Percentiles rank a stretch among this genome's conserved stretches.
These are phyloP conservation scores for Eristalis pertinax DNA, from an alignment of 2,888 invertebrate genomes.

Conservation along the genomic window DNA sequence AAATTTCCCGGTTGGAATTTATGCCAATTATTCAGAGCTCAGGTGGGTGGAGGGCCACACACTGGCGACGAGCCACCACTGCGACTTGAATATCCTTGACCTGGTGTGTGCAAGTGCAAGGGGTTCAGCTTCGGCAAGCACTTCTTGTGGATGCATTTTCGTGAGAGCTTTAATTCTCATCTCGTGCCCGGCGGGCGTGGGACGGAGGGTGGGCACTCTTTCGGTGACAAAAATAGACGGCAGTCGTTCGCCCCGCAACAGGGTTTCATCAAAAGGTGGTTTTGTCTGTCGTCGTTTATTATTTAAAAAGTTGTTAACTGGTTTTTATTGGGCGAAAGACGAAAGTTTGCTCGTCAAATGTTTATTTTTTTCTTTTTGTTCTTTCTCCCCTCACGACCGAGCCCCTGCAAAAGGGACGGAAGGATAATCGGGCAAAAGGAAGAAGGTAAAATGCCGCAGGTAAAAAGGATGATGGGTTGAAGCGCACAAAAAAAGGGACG, in stretches of 20 bases:
- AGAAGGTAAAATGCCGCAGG: background rate
- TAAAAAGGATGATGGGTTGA: constrained; percentile 16
- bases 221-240: background rate
- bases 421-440: background rate
- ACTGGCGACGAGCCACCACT: constrained; percentile 1
- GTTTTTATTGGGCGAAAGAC: constrained; percentile 30
- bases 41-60: constrained; percentile 1
- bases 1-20: constrained; percentile 46
- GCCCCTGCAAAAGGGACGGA: background rate
- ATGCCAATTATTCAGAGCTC: constrained; percentile 50
- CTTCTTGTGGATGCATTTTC: background rate
- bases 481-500: constrained; percentile 10
- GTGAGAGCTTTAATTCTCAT: background rate
- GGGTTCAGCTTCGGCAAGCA: constrained; percentile 16
- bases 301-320: constrained; percentile 65
- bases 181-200: background rate
- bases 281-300: constrained; percentile 57
- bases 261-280: constrained; percentile 34
- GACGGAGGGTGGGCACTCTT: background rate
- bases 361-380: background rate
- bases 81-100: constrained; percentile 58
- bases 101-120: constrained; percentile 50
- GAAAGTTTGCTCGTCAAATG: constrained; percentile 1
- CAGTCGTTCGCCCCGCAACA: background rate
- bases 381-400: no score